These are phyloP conservation scores for Harpalus rubripes DNA, from an alignment of 2,888 invertebrate species.

Conservation along the genomic window DNA sequence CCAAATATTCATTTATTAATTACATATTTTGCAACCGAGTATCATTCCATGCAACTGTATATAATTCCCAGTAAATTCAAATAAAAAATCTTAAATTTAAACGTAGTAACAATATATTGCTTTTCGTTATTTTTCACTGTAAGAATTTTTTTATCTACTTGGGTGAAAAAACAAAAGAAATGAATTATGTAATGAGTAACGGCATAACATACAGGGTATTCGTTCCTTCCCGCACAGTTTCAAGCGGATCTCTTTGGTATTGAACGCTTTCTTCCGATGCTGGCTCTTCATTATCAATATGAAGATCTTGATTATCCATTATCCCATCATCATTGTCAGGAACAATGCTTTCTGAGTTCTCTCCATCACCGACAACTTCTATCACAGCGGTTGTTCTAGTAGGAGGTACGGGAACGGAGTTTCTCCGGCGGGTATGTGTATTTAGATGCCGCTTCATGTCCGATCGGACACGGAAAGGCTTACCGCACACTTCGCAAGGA, in stretches of 20 bases:
- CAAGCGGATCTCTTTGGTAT: slow-evolving; percentile 76
- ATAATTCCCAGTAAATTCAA: no score
- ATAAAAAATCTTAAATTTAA: no score
- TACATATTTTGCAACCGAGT: no score
- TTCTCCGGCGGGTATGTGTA: slow-evolving; percentile 81
- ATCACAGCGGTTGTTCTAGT: slow-evolving; percentile 70
- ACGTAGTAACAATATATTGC: no score
- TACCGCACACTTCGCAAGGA: slow-evolving; percentile 87
- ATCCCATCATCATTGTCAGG: slow-evolving; percentile 72
- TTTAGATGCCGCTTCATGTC: slow-evolving; percentile 90
- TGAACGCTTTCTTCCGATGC: slow-evolving; percentile 72
- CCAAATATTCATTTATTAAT: no score
- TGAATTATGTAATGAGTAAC: slow-evolving; percentile 72
- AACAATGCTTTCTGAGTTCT: slow-evolving; percentile 70
- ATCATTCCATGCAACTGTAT: no score
- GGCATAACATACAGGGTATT: slow-evolving; percentile 77
- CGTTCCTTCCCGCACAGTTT: slow-evolving; percentile 75
- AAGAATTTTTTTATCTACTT: not conserved
- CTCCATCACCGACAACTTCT: slow-evolving; percentile 68
- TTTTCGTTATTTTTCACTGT: not conserved
- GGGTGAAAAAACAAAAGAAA: not conserved
- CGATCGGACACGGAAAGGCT: slow-evolving; percentile 89
- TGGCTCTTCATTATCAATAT: slow-evolving; percentile 73
- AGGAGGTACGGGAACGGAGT: slow-evolving; percentile 31
- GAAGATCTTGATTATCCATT: slow-evolving; percentile 73